Base-by-base conservation (phyloP, 2,888 invertebrate genomes). In the Trichogramma evanescens region DNA sequence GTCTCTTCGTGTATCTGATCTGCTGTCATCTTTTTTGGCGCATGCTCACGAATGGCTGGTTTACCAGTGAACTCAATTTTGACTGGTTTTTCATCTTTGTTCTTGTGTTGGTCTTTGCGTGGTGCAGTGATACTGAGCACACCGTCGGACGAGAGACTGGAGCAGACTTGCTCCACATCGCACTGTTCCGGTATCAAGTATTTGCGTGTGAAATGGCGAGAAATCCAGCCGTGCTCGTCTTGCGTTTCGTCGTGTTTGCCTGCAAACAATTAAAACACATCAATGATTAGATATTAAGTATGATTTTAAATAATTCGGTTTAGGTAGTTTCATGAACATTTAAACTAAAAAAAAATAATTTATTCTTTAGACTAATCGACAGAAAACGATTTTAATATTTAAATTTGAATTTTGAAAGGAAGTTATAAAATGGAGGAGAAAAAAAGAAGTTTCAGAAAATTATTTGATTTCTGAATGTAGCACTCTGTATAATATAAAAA, bases 131-230 rank as follows among this genome's bases (percentile, higher is more conserved):
- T 85, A 4, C 88, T 89, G 57, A 91, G 78, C 39, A 93, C 86
- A 6, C 93, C 93, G 73, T 93, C 92, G 0, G 91, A 89, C 1
- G 91, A 91, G 38, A 93, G 79, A 0, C 86, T 86, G 59, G 92
- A 92, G 56, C 85, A 81, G 0, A 93, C 84, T 65, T 86, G 84
- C 5, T 86, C 84, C n/a, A 89, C 83, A 59, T 92, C 87, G 59
- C 80, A 79, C 54, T 80, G 79, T 68, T 83, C 79, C 0, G 89
- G 89, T 49, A 89, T 79, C 66, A 87, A 80, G 71, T 89, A 89
- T 52, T 84, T 82, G 65, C 93, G 83, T 3, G 81, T 83, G 74
- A 93, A 92, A 74, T 93, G 91, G 26, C 93, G 83, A 6, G 91
- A 89, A 53, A 93, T 85, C 77, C 84, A 87, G 0, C 91, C 91